A percentile compares a stretch with the other conserved stretches of the same genome.
Evolutionary conservation across 2,113 vertebrate species (phyloP).

Genomic region (Emydura subglobosa): DNA sequence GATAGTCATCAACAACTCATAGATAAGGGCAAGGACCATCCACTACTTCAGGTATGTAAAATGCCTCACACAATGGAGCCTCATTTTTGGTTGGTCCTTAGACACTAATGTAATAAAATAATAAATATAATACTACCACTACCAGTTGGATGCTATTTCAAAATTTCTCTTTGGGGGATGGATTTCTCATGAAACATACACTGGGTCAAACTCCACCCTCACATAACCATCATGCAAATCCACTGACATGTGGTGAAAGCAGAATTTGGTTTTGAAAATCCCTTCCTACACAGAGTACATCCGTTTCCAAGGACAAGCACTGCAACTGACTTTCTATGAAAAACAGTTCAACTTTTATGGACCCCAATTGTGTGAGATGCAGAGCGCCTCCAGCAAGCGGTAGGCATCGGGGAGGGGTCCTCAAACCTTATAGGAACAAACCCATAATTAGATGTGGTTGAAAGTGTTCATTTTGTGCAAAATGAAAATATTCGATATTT

Average conservation of each 20-base stretch:
- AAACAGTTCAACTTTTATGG: background rate
- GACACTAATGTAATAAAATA: background rate
- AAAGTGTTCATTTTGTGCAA: background rate
- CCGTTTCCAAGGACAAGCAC: rapidly evolving
- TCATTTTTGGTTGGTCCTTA: background rate
- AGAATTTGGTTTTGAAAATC: background rate
- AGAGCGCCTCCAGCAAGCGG: background rate
- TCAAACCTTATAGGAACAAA: background rate
- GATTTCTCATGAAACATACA: background rate
- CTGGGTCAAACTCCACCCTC: background rate
- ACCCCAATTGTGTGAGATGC: background rate
- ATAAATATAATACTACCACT: background rate
- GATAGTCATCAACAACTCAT: rapidly evolving
- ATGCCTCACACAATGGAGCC: background rate
- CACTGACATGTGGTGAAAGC: rapidly evolving
- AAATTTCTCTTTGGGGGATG: background rate
- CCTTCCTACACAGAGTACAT: background rate
- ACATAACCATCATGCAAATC: background rate
- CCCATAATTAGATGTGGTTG: background rate
- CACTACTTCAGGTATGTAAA: background rate
- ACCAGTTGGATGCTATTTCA: background rate
- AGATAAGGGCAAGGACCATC: background rate
- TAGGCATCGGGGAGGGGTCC: background rate
- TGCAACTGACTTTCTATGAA: background rate
- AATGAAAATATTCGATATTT: background rate